Evolutionary conservation across 2,888 invertebrate genomes (phyloP).

Genomic region (Melieria picta): DNA sequence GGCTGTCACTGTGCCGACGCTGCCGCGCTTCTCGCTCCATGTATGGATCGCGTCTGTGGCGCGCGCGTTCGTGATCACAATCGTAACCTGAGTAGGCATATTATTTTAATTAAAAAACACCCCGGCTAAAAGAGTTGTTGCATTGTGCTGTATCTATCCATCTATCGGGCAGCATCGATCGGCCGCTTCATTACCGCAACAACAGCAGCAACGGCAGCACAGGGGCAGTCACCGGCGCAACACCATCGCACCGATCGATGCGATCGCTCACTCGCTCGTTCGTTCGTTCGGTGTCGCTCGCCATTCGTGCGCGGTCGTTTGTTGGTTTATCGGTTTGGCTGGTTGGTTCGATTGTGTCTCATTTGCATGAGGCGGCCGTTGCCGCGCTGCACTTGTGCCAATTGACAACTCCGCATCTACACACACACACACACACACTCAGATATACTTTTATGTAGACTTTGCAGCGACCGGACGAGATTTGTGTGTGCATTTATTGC

Average conservation of each 20-base stretch:
- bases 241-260: constrained; percentile 17
- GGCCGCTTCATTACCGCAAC: constrained; percentile 1
- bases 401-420: background rate
- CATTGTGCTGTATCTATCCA: background rate
- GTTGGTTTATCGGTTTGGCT: background rate
- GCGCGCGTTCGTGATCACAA: constrained; percentile 43
- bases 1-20: too few relatives aligned
- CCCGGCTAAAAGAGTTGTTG: constrained; percentile 29
- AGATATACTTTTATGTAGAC: constrained; percentile 1
- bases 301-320: constrained; percentile 15
- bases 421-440: background rate
- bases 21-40: too few relatives aligned
- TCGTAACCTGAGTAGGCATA: constrained; percentile 50
- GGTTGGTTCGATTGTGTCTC: background rate
- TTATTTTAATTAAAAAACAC: constrained; percentile 47
- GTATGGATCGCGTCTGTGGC: constrained; percentile 7
- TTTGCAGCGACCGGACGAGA: background rate
- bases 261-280: constrained; percentile 7
- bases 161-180: constrained; percentile 22
- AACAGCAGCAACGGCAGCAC: background rate
- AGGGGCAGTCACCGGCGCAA: background rate
- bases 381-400: constrained; percentile 1
- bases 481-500: constrained; percentile 33
- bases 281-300: constrained; percentile 9
- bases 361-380: background rate